Base-by-base conservation (phyloP, 2,888 invertebrate genomes). In the Synergus japonicus region DNA sequence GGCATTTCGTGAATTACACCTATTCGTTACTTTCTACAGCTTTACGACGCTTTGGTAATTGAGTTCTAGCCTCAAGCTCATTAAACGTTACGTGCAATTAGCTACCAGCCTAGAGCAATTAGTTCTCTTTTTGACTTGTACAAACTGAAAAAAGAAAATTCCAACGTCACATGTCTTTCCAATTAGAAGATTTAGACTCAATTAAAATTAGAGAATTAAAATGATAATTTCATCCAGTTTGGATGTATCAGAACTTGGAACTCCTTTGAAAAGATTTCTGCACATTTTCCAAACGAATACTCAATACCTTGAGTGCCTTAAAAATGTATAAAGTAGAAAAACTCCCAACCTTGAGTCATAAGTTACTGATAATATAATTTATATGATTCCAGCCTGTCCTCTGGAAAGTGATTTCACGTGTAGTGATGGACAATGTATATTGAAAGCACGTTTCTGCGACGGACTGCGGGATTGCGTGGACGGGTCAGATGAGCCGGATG, bases 401-500 rank as follows among this genome's bases (percentile, higher is more conserved):
- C 92, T 92, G 69, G 92, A 93, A 83, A 94, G 94, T 82, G 92
- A 93, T 84, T 93, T 93, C 87, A 93, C 93, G 63, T 96, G 96
- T 90, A 94, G 93, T 67, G 94, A 95, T 88, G 94, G 94, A 49
- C 92, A 93, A 84, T 96, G 96, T 91, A 94, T 96, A 78, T 92
- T 93, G 10, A 93, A 93, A 82, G 89, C 93, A 29, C 92, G 93
- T 13, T 94, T 94, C 86, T 96, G 96, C 89, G 95, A 96, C 88
- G 95, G 95, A 9, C 92, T 92, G 76, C 93, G 93, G 84, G 94
- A 96, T 88, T 96, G 96, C 87, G 92, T 92, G 0, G 96, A 96
- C 86, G 93, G 92, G 82, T 94, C 95, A 4, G 96, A 96, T 88
- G 96, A 96, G 92, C 94, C 94, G 1, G 91, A 92, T 78, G 94